A percentile compares a stretch with the other conserved stretches of the same genome.
Conservation (phyloP, 2,113 vertebrate genomes). For the Ameiurus melas region DNA sequence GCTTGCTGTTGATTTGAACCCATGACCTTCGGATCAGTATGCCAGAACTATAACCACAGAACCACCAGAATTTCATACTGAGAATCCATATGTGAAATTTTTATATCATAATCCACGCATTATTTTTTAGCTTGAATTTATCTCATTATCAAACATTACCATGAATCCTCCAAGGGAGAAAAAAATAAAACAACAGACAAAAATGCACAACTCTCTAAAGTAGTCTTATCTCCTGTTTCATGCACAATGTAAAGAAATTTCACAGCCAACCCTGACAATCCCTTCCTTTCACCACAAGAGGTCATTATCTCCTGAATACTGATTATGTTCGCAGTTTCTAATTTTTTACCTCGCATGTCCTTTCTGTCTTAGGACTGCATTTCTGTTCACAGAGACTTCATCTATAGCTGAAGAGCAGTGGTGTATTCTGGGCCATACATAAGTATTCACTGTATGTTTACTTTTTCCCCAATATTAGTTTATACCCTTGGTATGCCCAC, state of each 20-base stretch:
- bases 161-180: not conserved
- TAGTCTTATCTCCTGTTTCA: not conserved
- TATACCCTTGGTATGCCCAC: no score
- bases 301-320: not conserved
- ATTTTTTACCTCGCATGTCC: not conserved
- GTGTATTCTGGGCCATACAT: no score
- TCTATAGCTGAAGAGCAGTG: not conserved
- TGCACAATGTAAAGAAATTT: not conserved
- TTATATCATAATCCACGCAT: not conserved
- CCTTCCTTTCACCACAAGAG: constrained; percentile 7
- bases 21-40: not conserved
- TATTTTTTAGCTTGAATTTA: not conserved
- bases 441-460: no score
- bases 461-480: no score
- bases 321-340: not conserved
- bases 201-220: not conserved
- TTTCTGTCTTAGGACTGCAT: not conserved
- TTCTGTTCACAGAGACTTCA: not conserved
- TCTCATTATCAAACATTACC: not conserved
- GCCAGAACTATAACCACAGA: not conserved
- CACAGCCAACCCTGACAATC: not conserved
- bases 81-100: not conserved
- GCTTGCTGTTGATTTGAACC: not conserved
- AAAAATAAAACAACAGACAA: not conserved
- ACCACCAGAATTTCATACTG: not conserved